phyloP scores from a whole-genome alignment of 92 coral and sea anemone species.

The Umimayanthus chanpuru region DNA sequence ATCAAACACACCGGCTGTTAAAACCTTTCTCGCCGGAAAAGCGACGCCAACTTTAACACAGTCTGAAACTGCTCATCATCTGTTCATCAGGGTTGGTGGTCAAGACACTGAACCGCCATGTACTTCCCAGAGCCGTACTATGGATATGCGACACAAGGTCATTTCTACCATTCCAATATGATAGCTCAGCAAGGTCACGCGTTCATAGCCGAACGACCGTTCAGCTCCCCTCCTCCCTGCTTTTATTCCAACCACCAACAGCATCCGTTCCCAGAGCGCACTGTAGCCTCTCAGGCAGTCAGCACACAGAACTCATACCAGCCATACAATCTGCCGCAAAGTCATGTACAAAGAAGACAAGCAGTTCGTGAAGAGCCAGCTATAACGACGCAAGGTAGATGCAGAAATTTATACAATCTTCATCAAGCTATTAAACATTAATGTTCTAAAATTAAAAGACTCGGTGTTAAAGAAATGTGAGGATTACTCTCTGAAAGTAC shows the following conservation, averaged over 20 bases:
- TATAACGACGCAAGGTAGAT: conserved; percentile 14
- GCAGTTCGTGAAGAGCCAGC: background rate
- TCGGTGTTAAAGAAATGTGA: background rate
- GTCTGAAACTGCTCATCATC: background rate
- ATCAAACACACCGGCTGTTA: conserved; percentile 35
- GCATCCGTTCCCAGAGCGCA: conserved; percentile 26
- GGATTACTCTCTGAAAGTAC: background rate
- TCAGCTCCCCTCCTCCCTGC: conserved; percentile 31
- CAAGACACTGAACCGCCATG: background rate
- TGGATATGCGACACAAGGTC: background rate
- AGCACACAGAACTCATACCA: conserved; percentile 17
- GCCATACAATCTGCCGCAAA: conserved; percentile 18
- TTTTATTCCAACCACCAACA: conserved; percentile 18
- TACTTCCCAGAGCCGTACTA: conserved; percentile 25
- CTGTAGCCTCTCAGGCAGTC: conserved; percentile 17
- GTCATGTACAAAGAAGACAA: conserved; percentile 16
- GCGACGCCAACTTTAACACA: conserved; percentile 24
- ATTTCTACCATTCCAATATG: conserved; percentile 9
- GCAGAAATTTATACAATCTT: too few relatives aligned
- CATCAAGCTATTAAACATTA: background rate
- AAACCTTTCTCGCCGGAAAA: conserved; percentile 34
- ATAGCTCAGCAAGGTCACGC: conserved; percentile 36
- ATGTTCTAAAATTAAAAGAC: background rate
- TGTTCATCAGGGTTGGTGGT: background rate
- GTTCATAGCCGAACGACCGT: conserved; percentile 17